phyloP scores from a whole-genome alignment of 2,113 vertebrate genomes.

The Parus major region DNA sequence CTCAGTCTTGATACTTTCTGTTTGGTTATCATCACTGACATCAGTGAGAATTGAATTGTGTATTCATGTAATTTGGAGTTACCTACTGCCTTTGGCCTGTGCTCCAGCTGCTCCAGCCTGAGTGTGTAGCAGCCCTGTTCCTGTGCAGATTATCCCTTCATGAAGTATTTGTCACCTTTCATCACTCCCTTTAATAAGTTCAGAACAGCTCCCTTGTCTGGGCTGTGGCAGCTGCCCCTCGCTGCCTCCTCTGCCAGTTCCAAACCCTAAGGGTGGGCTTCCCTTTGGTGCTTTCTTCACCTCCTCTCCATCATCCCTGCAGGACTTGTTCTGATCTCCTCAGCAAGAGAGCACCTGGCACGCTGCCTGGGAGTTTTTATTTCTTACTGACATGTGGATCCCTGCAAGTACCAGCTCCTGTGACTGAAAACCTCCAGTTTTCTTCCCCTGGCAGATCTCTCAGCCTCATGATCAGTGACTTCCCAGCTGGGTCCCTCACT shows the following conservation, averaged over 20 bases:
- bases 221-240: not conserved
- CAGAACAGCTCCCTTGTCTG: not conserved
- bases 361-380: fast-evolving
- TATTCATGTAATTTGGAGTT: not conserved
- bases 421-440: not conserved
- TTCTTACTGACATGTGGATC: not conserved
- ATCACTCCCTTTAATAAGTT: not conserved
- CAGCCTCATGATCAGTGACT: not conserved
- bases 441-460: not conserved
- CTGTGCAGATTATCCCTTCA: not conserved
- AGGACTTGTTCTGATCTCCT: not conserved
- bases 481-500: not conserved
- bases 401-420: not conserved
- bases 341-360: not conserved
- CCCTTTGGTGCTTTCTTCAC: not conserved
- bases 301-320: not conserved
- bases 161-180: not conserved
- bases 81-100: not conserved
- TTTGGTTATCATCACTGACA: not conserved
- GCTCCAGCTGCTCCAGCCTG: not conserved
- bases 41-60: not conserved
- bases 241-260: fast-evolving
- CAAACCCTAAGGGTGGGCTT: not conserved
- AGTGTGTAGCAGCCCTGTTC: not conserved
- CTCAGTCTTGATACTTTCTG: not conserved